phyloP scores from a whole-genome alignment of 2,113 vertebrate genomes.

The Hassar affinis region DNA sequence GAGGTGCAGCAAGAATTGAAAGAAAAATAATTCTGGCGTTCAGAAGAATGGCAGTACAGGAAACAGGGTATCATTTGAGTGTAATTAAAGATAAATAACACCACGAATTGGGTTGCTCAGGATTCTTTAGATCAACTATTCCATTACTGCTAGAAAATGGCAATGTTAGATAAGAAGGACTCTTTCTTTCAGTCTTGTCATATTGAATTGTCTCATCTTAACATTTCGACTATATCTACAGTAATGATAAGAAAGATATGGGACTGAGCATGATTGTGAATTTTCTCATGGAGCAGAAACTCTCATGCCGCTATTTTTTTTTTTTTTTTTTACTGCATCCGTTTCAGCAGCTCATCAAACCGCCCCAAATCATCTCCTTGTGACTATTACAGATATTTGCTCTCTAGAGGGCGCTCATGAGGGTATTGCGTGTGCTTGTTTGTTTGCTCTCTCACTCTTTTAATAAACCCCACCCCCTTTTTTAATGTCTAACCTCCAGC shows the following conservation, averaged over 20 bases:
- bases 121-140: constrained; percentile 19
- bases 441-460: background rate
- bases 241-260: background rate
- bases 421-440: constrained; percentile 21
- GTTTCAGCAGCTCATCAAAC: background rate
- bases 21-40: constrained; percentile 7
- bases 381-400: background rate
- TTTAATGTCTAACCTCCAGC: constrained; percentile 14
- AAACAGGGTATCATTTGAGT: constrained; percentile 2
- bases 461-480: background rate
- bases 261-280: background rate
- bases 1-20: background rate
- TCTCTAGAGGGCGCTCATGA: constrained; percentile 19
- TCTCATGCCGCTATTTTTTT: constrained; percentile 1
- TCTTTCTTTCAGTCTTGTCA: background rate
- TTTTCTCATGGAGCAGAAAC: background rate
- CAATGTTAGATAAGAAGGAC: background rate
- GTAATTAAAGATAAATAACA: constrained; percentile 25
- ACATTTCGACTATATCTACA: background rate
- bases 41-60: constrained; percentile 14
- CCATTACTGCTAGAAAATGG: constrained; percentile 27
- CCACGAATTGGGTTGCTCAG: constrained; percentile 5
- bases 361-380: background rate
- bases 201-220: background rate
- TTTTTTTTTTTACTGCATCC: constrained; percentile 28